Evolutionary conservation across 2,797 vertebrate genomes (phyloP).

Genomic region (Rallus crepitans): DNA sequence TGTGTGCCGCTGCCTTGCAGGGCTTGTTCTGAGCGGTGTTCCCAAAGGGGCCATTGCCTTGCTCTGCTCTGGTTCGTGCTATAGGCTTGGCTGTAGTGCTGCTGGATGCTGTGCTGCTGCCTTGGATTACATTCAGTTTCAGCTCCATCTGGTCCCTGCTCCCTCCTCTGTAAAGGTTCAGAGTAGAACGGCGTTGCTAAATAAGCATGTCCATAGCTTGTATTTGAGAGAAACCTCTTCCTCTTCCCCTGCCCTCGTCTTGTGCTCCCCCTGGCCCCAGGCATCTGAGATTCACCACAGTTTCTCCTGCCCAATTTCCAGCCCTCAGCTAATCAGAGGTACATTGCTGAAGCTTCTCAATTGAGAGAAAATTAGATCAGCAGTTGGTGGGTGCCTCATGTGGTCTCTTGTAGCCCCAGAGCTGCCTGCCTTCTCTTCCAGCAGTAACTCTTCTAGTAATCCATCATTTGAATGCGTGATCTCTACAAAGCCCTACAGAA

Average conservation of each 20-base stretch:
- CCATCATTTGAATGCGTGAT: neutral
- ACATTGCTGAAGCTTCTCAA: neutral
- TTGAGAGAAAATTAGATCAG: conserved; percentile 11
- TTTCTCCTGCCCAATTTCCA: neutral
- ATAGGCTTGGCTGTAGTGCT: neutral
- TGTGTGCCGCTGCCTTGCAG: neutral
- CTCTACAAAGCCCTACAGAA: neutral
- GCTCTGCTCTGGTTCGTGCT: neutral
- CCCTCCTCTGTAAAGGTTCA: neutral
- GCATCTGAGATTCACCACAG: neutral
- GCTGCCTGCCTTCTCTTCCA: conserved; percentile 4
- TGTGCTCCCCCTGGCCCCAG: neutral
- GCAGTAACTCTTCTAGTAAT: neutral
- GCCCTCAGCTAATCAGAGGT: neutral
- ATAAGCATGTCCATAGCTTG: neutral
- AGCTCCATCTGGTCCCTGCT: neutral
- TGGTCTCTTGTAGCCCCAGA: neutral
- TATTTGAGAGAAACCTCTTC: neutral
- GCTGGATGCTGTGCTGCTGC: neutral
- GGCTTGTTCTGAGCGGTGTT: neutral
- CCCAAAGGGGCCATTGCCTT: neutral
- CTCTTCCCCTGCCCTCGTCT: neutral
- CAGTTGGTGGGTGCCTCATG: neutral
- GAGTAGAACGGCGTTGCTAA: neutral
- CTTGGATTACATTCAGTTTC: neutral